Evolutionary conservation across 2,888 invertebrate species (phyloP), one percentile per base, ranked within the genome.

Genomic region (Tubulanus polymorphus): DNA sequence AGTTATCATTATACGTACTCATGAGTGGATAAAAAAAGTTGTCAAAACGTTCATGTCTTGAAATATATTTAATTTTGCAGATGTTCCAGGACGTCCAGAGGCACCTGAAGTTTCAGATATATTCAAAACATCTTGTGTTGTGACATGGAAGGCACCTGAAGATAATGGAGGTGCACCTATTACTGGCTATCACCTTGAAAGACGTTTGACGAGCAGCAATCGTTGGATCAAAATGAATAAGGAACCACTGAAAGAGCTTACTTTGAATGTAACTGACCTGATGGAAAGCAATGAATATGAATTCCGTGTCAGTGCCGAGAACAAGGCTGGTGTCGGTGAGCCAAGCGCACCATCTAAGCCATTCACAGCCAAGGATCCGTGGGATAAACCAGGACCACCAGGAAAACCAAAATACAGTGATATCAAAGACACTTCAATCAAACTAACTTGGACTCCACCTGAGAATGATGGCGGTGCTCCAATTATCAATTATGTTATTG

Each of bases 71-170:
- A n/a, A 3, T 47, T 41, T 56, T 55, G 8, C 59, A 75, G 75
- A 63, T 61, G 68, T 65, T 20, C 77, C 77, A 26, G 72, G 72
- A 61, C 69, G 74, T 6, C 76, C 77, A 20, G 66, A 61, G 23
- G 67, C 70, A 48, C 77, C 77, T 28, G 56, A 50, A n/a, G 68
- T 72, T 28, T 64, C 61, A n/a, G 75, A 78, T 37, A 63, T 76
- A 20, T 63, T 63, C 56, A 67, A 68, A 41, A 66, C 67, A 53
- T 88, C 94, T 2, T 87, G 97, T 54, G 94, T 94, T 0, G 82
- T 99, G 5, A 91, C 90, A 82, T 99, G 97, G 97, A 89, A 88
- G 79, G 92, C 95, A 64, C 95, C 97, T 1, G 91, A 90, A 73
- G 94, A 95, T 79, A 93, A 96, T 76, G 96, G 97, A 2, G 97